Evolutionary conservation across 2,113 vertebrate species (phyloP).

Genomic region (Corythoichthys haematopterus): DNA sequence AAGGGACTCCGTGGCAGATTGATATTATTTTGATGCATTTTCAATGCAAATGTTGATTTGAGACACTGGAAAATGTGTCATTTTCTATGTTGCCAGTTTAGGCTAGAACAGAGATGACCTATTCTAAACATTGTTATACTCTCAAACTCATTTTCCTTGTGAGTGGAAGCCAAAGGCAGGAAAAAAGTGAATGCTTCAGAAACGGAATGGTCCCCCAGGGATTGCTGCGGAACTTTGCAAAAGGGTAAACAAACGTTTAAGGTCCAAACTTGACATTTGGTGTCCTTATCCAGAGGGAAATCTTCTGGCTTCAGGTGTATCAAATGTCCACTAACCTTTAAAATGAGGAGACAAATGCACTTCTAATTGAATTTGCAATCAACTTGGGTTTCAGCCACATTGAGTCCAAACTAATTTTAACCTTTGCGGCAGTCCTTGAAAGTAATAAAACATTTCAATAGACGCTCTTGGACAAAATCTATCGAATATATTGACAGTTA

Average conservation of each 20-base stretch:
- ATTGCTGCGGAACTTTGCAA: background rate
- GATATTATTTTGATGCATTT: too few species aligned
- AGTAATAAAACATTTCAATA: conserved; percentile 3
- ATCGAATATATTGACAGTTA: background rate
- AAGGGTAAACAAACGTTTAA: conserved; percentile 16
- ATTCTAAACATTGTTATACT: background rate
- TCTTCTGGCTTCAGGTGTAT: conserved; percentile 52
- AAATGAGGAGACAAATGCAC: conserved; percentile 49
- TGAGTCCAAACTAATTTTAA: conserved; percentile 44
- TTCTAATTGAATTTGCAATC: conserved; percentile 69
- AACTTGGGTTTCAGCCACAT: conserved; percentile 47
- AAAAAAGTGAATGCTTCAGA: background rate
- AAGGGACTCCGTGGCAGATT: too few species aligned
- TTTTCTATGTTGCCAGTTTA: background rate
- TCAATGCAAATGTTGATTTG: too few species aligned
- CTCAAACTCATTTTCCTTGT: background rate
- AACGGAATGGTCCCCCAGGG: background rate
- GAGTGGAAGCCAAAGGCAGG: background rate
- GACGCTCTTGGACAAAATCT: background rate
- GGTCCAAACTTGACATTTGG: conserved; percentile 38
- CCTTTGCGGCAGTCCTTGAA: background rate
- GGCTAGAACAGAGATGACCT: background rate
- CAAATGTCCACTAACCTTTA: conserved; percentile 48
- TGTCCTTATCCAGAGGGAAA: conserved; percentile 49
- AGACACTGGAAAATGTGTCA: background rate